phyloP scores from a whole-genome alignment of 2,888 invertebrate species.

The Pyrrhosoma nymphula region DNA sequence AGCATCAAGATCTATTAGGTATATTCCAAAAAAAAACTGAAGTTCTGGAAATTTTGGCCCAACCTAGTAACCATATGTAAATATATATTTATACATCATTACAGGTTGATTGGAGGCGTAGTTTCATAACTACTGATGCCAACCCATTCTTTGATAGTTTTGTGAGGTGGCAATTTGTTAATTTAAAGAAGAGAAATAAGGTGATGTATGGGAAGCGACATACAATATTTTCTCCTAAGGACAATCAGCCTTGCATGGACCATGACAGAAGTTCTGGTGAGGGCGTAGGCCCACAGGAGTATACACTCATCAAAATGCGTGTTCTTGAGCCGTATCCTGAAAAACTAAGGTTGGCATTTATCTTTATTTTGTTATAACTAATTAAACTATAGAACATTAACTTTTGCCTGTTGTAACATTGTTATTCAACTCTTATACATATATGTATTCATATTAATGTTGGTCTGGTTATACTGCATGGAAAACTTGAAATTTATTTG shows the following conservation, averaged over 20 bases:
- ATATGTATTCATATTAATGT: background rate
- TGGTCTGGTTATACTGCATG: too few species aligned
- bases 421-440: background rate
- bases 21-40: too few species aligned
- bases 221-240: constrained; percentile 96
- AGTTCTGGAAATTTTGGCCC: too few species aligned
- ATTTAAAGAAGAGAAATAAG: constrained; percentile 91
- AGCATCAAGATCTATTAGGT: too few species aligned
- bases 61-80: too few species aligned
- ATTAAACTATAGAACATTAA: background rate
- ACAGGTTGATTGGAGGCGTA: constrained; percentile 97
- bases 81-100: constrained; percentile 69
- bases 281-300: constrained; percentile 99
- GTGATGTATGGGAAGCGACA: constrained; percentile 98
- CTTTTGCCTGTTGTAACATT: too few species aligned
- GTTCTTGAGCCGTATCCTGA: constrained; percentile 86
- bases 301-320: constrained; percentile 97
- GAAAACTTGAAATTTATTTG: too few species aligned
- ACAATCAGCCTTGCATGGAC: constrained; percentile 99
- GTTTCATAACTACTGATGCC: constrained; percentile 98
- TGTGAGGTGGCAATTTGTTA: constrained; percentile 96
- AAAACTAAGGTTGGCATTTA: constrained; percentile 82
- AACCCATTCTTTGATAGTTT: constrained; percentile 99
- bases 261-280: constrained; percentile 98
- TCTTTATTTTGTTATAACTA: background rate